Evolutionary conservation across 2,113 vertebrate genomes (phyloP).

Genomic region (Petaurus breviceps): DNA sequence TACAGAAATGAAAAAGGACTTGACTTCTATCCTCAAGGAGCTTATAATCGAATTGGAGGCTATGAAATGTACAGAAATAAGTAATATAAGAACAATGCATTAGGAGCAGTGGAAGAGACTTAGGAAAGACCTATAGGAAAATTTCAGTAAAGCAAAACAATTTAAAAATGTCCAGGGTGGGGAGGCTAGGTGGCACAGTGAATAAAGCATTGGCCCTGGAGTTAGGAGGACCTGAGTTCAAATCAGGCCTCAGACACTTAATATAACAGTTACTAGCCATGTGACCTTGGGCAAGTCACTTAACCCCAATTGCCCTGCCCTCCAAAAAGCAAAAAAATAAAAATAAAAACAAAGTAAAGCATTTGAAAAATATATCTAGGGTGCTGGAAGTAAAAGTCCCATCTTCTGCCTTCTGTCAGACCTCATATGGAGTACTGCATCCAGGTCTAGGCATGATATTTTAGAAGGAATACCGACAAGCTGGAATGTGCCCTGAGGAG

Average conservation of each 20-base stretch:
- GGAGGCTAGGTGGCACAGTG: too few relatives aligned
- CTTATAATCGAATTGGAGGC: background rate
- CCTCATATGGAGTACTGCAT: background rate
- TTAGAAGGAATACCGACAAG: background rate
- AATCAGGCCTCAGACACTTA: too few relatives aligned
- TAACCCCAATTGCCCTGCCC: too few relatives aligned
- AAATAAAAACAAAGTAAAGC: too few relatives aligned
- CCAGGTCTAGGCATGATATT: background rate
- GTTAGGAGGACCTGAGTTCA: too few relatives aligned
- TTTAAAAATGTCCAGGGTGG: background rate
- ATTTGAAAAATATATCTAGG: background rate
- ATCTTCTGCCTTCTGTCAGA: background rate
- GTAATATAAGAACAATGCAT: background rate
- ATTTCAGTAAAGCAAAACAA: background rate
- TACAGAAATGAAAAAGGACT: background rate
- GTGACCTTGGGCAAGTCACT: too few relatives aligned
- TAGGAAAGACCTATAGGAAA: background rate
- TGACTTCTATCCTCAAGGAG: background rate
- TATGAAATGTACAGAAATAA: background rate
- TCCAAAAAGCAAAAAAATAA: too few relatives aligned
- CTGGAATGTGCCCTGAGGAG: background rate
- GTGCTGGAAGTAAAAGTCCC: background rate
- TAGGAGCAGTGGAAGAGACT: background rate
- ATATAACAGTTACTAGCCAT: too few relatives aligned
- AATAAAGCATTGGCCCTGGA: too few relatives aligned